A percentile compares a stretch with the other conserved stretches of the same genome.
These are phyloP conservation scores for Epizoanthus rinbou DNA, from an alignment of 92 coral and sea anemone genomes.

Conservation along the genomic window DNA sequence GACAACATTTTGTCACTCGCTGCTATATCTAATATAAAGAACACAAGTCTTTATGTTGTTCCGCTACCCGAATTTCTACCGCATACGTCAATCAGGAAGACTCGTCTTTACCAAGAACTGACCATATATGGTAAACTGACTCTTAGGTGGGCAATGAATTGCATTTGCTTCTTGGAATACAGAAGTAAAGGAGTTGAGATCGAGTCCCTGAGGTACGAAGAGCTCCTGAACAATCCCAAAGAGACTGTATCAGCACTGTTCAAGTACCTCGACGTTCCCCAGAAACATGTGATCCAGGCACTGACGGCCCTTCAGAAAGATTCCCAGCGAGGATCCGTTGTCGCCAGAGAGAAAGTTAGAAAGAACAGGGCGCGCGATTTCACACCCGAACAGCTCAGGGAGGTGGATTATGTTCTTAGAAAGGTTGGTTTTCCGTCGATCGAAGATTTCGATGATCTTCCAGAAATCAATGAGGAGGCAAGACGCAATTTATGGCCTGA, in stretches of 20 bases:
- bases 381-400: not conserved
- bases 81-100: too few species aligned
- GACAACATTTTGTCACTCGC: too few species aligned
- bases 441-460: not conserved
- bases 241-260: conserved; percentile 3
- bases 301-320: not conserved
- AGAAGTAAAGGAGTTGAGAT: conserved; percentile 14
- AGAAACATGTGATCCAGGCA: not conserved
- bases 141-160: not conserved
- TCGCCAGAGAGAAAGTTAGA: not conserved
- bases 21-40: too few species aligned
- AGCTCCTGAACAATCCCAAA: not conserved
- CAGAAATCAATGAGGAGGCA: not conserved
- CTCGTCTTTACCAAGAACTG: too few species aligned
- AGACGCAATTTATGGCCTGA: not conserved
- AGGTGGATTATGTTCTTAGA: not conserved
- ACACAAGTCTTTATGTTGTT: too few species aligned
- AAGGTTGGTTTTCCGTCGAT: conserved; percentile 9
- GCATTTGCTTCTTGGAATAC: conserved; percentile 3
- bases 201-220: conserved; percentile 9
- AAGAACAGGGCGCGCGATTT: not conserved
- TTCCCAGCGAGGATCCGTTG: not conserved
- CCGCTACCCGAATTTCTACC: too few species aligned
- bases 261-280: not conserved
- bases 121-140: not conserved